Evolutionary conservation across 2,888 invertebrate species (phyloP).

Genomic region (Cylloceria caligata): DNA sequence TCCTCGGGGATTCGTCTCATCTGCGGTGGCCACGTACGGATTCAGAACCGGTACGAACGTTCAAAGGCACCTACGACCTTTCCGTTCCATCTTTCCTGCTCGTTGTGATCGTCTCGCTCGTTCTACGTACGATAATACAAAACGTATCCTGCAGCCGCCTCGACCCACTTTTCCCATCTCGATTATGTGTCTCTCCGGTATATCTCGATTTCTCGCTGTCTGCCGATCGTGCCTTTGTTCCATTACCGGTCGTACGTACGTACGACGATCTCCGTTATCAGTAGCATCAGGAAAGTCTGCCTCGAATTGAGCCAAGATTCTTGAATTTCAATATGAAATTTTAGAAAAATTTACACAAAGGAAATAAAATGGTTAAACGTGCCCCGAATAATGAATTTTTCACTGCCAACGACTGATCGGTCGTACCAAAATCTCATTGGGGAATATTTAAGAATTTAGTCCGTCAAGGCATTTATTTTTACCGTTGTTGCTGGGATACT

Average conservation of each 20-base stretch:
- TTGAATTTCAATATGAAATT: neutral
- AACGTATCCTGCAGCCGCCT: constrained; percentile 45
- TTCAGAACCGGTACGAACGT: constrained; percentile 56
- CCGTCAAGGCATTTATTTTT: too few species aligned
- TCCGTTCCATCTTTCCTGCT: constrained; percentile 19
- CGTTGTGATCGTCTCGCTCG: constrained; percentile 5
- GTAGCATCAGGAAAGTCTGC: neutral
- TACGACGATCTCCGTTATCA: neutral
- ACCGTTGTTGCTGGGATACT: too few species aligned
- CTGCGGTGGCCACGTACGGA: constrained; percentile 24
- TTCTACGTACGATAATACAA: constrained; percentile 48
- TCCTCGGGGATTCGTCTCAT: constrained; percentile 29
- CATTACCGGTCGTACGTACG: neutral
- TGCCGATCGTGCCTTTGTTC: neutral
- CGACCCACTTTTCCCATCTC: constrained; percentile 56
- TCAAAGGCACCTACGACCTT: constrained; percentile 62
- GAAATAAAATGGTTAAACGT: neutral
- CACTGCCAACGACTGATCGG: too few species aligned
- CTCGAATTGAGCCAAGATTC: neutral
- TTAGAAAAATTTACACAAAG: neutral
- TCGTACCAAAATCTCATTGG: too few species aligned
- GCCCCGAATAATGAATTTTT: neutral
- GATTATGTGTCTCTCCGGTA: constrained; percentile 41
- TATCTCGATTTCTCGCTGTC: constrained; percentile 5
- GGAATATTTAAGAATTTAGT: too few species aligned